Evolutionary conservation across 2,113 vertebrate species (phyloP).

Genomic region (Ochotona curzoniae): DNA sequence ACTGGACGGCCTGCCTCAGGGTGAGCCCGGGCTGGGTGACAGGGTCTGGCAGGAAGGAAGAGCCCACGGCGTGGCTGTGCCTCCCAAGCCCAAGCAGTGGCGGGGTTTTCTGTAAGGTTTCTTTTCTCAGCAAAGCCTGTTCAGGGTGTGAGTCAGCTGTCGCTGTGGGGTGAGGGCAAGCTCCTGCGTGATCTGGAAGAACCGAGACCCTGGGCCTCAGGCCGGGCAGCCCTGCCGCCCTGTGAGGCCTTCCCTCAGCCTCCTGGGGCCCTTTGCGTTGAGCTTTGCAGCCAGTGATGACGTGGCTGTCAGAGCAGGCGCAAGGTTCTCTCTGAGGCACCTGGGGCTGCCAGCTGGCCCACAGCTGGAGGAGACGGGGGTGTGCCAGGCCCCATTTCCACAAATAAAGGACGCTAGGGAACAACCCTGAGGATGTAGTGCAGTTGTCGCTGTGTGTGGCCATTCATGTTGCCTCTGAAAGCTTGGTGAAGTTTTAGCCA

Average conservation of each 20-base stretch:
- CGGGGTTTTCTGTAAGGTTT: background rate
- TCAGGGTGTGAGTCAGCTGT: constrained; percentile 1
- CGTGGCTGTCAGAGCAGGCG: background rate
- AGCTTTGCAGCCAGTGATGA: background rate
- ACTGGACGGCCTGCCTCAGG: no score
- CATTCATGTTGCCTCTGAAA: background rate
- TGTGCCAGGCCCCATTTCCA: background rate
- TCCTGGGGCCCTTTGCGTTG: rapidly evolving
- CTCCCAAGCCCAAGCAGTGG: rapidly evolving
- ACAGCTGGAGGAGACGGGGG: no score
- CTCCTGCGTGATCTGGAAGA: no score
- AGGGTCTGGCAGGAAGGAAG: background rate
- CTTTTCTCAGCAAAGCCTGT: constrained; percentile 40
- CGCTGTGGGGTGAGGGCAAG: rapidly evolving
- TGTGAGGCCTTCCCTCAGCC: rapidly evolving
- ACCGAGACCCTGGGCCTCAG: background rate
- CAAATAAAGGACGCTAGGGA: background rate
- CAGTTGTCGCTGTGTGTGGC: no score
- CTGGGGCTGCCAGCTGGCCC: no score
- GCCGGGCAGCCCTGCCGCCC: rapidly evolving
- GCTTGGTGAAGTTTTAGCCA: background rate
- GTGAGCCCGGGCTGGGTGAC: background rate
- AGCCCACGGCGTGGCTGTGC: rapidly evolving
- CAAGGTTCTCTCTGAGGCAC: background rate
- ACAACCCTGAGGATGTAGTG: background rate